phyloP scores from a whole-genome alignment of 2,888 invertebrate genomes.

The Stramonita haemastoma region DNA sequence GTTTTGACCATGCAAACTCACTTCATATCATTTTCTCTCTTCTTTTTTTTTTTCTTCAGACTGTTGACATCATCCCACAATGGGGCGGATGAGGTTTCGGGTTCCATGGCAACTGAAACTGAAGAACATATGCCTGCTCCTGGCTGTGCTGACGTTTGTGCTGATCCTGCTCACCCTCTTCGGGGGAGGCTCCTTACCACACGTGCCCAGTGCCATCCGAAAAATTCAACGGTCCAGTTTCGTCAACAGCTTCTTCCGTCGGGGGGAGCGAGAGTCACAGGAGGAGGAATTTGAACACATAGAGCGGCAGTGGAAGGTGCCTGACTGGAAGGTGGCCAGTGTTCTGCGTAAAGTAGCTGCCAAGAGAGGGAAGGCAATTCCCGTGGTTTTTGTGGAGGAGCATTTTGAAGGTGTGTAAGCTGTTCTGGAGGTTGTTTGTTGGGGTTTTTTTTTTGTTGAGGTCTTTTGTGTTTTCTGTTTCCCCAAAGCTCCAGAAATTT shows the following conservation, averaged over 20 bases:
- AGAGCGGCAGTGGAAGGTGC: constrained; percentile 25
- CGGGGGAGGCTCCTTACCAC: no score
- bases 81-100: not conserved
- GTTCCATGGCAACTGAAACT: constrained; percentile 10
- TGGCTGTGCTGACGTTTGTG: not conserved
- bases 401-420: constrained; percentile 51
- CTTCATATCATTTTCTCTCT: not conserved
- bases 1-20: not conserved
- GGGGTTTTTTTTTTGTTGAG: not conserved
- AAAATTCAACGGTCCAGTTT: not conserved
- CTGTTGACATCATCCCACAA: not conserved
- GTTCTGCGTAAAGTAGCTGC: constrained; percentile 1
- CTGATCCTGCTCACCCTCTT: not conserved
- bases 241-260: not conserved
- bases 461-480: no score
- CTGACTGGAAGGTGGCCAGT: not conserved
- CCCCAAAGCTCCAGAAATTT: no score
- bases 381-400: constrained; percentile 52
- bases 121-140: not conserved
- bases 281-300: not conserved
- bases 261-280: not conserved
- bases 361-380: not conserved
- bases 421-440: not conserved
- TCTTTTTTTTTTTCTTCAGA: not conserved
- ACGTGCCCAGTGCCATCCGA: not conserved